Evolutionary conservation across 2,797 vertebrate species (phyloP).

Genomic region (Thaleichthys pacificus): DNA sequence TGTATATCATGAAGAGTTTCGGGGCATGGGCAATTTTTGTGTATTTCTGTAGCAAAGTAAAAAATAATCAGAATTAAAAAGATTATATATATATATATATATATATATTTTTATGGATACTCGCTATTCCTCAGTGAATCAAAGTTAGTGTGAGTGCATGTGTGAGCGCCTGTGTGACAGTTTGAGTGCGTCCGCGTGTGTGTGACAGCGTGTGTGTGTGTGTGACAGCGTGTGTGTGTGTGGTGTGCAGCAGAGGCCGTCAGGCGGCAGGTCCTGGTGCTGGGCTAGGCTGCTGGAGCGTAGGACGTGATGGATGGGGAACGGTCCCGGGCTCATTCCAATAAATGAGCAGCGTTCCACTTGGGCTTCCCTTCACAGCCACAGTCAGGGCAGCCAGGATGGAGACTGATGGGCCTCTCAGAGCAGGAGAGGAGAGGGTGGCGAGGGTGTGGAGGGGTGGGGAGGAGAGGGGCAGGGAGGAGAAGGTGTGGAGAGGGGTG

Average conservation of each 20-base stretch:
- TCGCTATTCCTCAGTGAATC: not conserved
- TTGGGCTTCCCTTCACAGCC: slow-evolving; percentile 69
- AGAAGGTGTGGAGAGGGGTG: slow-evolving; percentile 34
- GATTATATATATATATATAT: too few species aligned
- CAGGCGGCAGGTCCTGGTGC: slow-evolving; percentile 44
- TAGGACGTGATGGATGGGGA: slow-evolving; percentile 73
- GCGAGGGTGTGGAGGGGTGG: slow-evolving; percentile 11
- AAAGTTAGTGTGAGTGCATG: not conserved
- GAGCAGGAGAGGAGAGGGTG: slow-evolving; percentile 15
- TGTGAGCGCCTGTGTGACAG: not conserved
- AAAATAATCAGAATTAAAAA: not conserved
- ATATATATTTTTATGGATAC: slow-evolving; percentile 4
- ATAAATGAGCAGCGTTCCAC: slow-evolving; percentile 76
- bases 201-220: not conserved
- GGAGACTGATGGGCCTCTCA: slow-evolving; percentile 70
- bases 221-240: not conserved
- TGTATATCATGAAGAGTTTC: too few species aligned
- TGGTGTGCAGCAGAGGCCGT: slow-evolving; percentile 1
- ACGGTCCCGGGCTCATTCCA: slow-evolving; percentile 69
- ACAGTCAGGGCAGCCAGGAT: slow-evolving; percentile 49
- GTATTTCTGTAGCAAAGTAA: slow-evolving; percentile 16
- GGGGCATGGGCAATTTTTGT: too few species aligned
- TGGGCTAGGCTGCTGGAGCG: slow-evolving; percentile 40
- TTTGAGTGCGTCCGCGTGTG: not conserved
- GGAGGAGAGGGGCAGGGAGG: slow-evolving; percentile 26